Conservation (phyloP, 2,797 vertebrate species). For the Danio tinwini region DNA sequence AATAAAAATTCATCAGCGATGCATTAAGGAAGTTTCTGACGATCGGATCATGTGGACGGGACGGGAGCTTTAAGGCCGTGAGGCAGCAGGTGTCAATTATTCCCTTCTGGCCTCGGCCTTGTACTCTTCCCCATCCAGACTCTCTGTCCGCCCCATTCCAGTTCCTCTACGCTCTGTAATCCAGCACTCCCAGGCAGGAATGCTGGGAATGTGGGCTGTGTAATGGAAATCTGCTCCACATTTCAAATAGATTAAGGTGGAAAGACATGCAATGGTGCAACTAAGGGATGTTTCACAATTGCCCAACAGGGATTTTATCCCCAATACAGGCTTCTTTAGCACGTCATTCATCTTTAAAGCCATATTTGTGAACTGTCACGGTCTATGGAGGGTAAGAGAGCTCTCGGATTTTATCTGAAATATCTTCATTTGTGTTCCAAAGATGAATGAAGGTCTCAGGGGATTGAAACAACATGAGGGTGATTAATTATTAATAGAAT, state of each 20-base stretch:
- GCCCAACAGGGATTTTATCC: constrained; percentile 39
- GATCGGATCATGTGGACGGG: background rate
- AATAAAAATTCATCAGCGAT: background rate
- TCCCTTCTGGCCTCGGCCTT: background rate
- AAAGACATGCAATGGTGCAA: constrained; percentile 41
- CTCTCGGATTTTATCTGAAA: too few relatives aligned
- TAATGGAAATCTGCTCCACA: constrained; percentile 77
- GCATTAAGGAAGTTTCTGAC: background rate
- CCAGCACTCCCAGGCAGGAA: constrained; percentile 71
- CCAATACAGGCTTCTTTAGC: background rate
- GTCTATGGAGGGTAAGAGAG: too few relatives aligned
- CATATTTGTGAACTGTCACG: too few relatives aligned
- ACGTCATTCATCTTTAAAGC: background rate
- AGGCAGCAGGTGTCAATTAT: constrained; percentile 49
- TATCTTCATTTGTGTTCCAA: too few relatives aligned
- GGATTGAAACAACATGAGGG: too few relatives aligned
- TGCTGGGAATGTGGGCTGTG: constrained; percentile 75
- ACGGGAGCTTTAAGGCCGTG: background rate
- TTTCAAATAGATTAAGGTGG: constrained; percentile 70
- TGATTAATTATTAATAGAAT: too few relatives aligned
- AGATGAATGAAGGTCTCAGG: too few relatives aligned
- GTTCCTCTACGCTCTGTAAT: constrained; percentile 66
- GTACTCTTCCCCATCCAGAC: constrained; percentile 18
- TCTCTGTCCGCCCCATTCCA: constrained; percentile 57
- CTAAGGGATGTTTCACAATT: constrained; percentile 42